Conservation (phyloP, 2,113 vertebrate species). For the Pseudopodoces humilis region DNA sequence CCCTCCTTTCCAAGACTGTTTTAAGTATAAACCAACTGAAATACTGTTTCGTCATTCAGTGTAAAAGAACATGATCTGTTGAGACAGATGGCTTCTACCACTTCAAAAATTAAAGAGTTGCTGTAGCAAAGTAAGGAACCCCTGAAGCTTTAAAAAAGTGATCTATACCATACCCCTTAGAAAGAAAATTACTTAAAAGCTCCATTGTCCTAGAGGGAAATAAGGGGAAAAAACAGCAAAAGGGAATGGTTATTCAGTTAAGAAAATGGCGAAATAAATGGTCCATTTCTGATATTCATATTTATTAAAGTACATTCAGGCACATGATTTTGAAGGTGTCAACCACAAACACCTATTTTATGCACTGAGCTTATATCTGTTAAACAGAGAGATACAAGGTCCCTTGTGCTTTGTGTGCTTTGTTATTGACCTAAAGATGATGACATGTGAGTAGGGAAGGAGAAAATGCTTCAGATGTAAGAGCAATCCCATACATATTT, state of each 20-base stretch:
- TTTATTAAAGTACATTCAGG: neutral
- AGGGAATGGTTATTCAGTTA: neutral
- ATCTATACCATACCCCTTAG: neutral
- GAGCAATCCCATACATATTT: constrained; percentile 11
- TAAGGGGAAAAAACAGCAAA: neutral
- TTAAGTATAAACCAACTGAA: constrained; percentile 28
- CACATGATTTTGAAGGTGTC: neutral
- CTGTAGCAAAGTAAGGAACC: neutral
- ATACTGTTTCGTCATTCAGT: constrained; percentile 10
- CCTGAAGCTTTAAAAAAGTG: neutral
- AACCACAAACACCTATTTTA: neutral
- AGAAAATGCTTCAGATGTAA: neutral
- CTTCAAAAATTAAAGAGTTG: constrained; percentile 31
- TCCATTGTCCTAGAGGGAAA: neutral
- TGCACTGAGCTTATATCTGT: neutral
- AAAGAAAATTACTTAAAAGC: neutral
- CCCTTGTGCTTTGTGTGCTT: neutral
- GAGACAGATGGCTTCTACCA: constrained; percentile 56
- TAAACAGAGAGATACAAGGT: neutral
- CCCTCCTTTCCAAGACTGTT: constrained; percentile 46
- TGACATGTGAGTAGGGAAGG: neutral
- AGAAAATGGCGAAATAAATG: neutral
- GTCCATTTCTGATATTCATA: neutral
- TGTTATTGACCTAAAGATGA: constrained; percentile 7
- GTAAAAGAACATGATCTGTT: constrained; percentile 62